phyloP scores from a whole-genome alignment of 92 coral and sea anemone species.

The Virgularia gustaviana region DNA sequence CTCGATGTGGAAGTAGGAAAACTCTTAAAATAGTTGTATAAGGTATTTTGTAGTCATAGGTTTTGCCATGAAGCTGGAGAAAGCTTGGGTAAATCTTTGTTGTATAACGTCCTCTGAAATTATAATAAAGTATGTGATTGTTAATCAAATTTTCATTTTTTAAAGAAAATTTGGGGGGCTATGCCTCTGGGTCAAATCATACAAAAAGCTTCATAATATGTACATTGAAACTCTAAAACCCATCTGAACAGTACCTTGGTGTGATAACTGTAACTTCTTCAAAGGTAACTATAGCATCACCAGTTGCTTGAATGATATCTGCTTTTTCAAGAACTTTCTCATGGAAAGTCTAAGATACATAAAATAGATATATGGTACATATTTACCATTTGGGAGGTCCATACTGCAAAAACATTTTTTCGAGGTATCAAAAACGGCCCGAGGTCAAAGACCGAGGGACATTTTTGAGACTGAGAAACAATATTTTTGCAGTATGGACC shows the following conservation, averaged over 20 bases:
- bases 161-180: no score
- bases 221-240: neutral
- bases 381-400: no score
- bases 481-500: no score
- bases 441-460: no score
- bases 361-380: no score
- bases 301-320: constrained; percentile 93
- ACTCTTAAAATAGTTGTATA: constrained; percentile 89
- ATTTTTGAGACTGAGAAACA: no score
- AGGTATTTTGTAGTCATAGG: constrained; percentile 99
- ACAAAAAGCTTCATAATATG: neutral
- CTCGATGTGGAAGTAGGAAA: constrained; percentile 90
- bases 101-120: constrained; percentile 84
- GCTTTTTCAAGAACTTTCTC: constrained; percentile 91
- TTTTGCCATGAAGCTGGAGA: constrained; percentile 97
- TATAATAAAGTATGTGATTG: neutral
- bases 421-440: no score
- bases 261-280: constrained; percentile 94
- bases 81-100: constrained; percentile 91
- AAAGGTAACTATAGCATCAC: constrained; percentile 95
- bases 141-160: no score
- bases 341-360: constrained; percentile 69
- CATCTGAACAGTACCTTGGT: constrained; percentile 77
- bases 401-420: neutral
- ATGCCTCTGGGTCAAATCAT: neutral